These are phyloP conservation scores for Rhynchomys soricoides DNA, from an alignment of 2,113 vertebrate genomes.

Conservation along the genomic window DNA sequence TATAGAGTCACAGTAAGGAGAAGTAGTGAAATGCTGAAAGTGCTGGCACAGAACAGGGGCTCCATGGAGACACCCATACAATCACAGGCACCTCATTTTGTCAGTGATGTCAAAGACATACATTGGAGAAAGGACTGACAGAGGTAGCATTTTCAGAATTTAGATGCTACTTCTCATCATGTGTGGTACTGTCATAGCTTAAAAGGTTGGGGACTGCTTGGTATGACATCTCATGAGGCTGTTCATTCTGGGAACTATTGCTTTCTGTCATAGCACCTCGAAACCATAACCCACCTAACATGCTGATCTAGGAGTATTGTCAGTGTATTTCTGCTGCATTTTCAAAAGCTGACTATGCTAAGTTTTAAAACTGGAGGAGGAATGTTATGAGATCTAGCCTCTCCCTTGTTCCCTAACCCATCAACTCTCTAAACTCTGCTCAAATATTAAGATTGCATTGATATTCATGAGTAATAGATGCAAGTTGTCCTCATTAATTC, in stretches of 20 bases:
- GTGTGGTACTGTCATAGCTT: background rate
- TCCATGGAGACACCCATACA: background rate
- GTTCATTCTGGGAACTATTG: background rate
- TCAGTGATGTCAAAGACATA: too few species aligned
- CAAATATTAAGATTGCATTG: background rate
- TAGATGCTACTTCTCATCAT: background rate
- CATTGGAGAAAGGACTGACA: background rate
- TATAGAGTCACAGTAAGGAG: background rate
- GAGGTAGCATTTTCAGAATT: background rate
- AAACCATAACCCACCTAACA: rapidly evolving
- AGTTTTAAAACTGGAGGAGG: background rate
- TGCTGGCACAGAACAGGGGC: background rate
- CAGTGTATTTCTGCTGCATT: background rate
- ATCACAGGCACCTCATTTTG: background rate
- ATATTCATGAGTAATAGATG: background rate
- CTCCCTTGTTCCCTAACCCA: background rate
- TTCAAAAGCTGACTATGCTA: background rate
- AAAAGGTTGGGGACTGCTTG: background rate
- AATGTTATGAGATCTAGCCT: background rate
- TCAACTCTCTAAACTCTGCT: background rate
- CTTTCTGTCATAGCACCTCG: background rate
- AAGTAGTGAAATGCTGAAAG: background rate
- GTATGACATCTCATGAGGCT: background rate
- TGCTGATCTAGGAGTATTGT: background rate
- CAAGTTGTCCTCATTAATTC: background rate